Evolutionary conservation across 2,888 invertebrate species (phyloP), one percentile per base, ranked within the genome.

Genomic region (Idaea biselata): DNA sequence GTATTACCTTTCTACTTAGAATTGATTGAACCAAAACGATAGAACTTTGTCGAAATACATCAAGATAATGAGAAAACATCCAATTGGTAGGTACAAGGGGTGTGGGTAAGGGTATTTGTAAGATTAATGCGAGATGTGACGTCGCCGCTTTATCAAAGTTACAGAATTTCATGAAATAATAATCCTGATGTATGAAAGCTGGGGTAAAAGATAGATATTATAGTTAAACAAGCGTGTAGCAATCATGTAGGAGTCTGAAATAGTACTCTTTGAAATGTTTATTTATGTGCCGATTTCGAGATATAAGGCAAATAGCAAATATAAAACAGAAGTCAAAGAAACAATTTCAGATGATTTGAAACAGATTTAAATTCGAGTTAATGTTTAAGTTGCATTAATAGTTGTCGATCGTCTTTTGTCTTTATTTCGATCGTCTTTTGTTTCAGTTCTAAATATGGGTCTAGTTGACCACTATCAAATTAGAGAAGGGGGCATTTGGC

Each of bases 141-240:
- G 63, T 58, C 16, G 62, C 11, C n/a, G 55, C 18, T 18, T 11
- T 18, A 56, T n/a, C 17, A 57, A 59, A 55, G 32, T 58, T 60
- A 64, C 55, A 33, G n/a, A 62, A 58, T 60, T 58, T 55, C 25
- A n/a, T 58, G 58, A 65, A 55, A 58, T 57, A 55, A 55, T 16
- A 55, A 17, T 16, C 18, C 17, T 16, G 55, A 18, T 44, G 44
- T 11, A 44, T 44, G 44, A 14, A 44, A 44, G 33, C 44, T 44
- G 44, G 44, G 44, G 14, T 44, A 14, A 8, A 44, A 44, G 44
- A 14, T 44, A 14, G 44, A 14, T 44, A 11, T 8, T 44, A 8
- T 32, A 11, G 7, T 44, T 44, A 44, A 44, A 44, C 44, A 44
- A 14, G 14, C 14, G 14, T 8, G 44, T 44, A 44, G 44, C 14